Base-by-base conservation (phyloP, 2,797 vertebrate species). In the Calcarius lapponicus region DNA sequence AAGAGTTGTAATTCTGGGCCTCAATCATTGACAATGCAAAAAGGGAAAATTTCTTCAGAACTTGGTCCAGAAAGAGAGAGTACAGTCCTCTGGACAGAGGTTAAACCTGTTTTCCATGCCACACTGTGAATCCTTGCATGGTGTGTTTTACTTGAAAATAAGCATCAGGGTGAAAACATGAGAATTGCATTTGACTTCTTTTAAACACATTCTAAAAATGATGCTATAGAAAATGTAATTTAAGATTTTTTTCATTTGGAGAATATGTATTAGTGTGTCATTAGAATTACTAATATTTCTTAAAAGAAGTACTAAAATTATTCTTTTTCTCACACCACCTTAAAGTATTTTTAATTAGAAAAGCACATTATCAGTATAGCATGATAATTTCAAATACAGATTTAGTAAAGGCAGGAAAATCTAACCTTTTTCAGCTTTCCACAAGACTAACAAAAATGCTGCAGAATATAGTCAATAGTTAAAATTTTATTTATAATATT, bases 401-500 rank as follows among this genome's bases (percentile, higher is more conserved):
- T 95, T 94, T 73, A 72, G 65, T 85, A 92, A 95, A 95, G 60
- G 66, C 87, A 95, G 92, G 70, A 89, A 76, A 76, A 73, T 73
- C 57, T 93, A 73, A 57, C n/a, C 48, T 93, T 93, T 92, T 86
- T 28, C n/a, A 92, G 86, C 83, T 86, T 84, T 95, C 69, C 92
- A 95, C 93, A 89, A 95, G 84, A 78, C 96, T 94, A 91, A 96
- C 80, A 97, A 94, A 93, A 96, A 95, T 70, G 75, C 93, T 94
- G 83, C 56, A 92, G 81, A 92, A 86, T 96, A 58, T 85, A 95
- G 47, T 81, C 72, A 95, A 58, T 69, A 78, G 61, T 92, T 96
- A 93, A 97, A 96, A 96, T 91, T 96, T 97, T 92, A 95, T 96
- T 96, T 80, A 85, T 92, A 84, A 22, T 95, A 82, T 95, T 93